phyloP scores from a whole-genome alignment of 2,113 vertebrate species.

The Nycticebus coucang region DNA sequence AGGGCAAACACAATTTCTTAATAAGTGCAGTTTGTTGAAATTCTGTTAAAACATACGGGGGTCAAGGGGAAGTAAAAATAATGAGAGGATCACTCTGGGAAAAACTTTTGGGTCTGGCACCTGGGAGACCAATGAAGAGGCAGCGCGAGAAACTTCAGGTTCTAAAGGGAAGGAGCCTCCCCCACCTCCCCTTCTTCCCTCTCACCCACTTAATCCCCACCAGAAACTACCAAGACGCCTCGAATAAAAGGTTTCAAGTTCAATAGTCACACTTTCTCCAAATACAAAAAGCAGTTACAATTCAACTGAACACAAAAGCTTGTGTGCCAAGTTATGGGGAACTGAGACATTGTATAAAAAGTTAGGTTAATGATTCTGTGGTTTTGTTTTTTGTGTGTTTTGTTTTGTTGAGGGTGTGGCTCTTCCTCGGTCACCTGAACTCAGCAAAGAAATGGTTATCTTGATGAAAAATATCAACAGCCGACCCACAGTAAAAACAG shows the following conservation, averaged over 20 bases:
- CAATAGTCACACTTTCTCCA: conserved; percentile 87
- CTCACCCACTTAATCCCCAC: conserved; percentile 48
- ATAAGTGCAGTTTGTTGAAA: conserved; percentile 77
- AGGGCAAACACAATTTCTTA: conserved; percentile 78
- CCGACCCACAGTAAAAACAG: conserved; percentile 83
- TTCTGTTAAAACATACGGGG: conserved; percentile 67
- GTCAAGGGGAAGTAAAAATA: conserved; percentile 60
- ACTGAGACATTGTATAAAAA: conserved; percentile 82
- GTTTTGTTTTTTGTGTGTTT: not conserved
- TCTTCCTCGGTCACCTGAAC: conserved; percentile 74
- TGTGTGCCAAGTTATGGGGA: conserved; percentile 83
- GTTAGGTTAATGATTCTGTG: conserved; percentile 76
- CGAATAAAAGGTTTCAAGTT: conserved; percentile 81
- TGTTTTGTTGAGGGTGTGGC: conserved; percentile 71
- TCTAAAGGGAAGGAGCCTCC: not conserved
- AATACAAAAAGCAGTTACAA: conserved; percentile 88
- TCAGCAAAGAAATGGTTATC: conserved; percentile 79
- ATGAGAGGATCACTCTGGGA: conserved; percentile 45
- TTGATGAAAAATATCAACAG: conserved; percentile 79
- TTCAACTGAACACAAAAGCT: conserved; percentile 84
- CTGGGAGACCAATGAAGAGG: conserved; percentile 4
- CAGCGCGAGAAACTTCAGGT: not conserved
- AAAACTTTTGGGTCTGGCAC: conserved; percentile 42
- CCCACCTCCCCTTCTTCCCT: conserved; percentile 55
- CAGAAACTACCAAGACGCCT: conserved; percentile 76